Conservation (phyloP, 2,113 vertebrate genomes). For the Cinclus mexicanus region DNA sequence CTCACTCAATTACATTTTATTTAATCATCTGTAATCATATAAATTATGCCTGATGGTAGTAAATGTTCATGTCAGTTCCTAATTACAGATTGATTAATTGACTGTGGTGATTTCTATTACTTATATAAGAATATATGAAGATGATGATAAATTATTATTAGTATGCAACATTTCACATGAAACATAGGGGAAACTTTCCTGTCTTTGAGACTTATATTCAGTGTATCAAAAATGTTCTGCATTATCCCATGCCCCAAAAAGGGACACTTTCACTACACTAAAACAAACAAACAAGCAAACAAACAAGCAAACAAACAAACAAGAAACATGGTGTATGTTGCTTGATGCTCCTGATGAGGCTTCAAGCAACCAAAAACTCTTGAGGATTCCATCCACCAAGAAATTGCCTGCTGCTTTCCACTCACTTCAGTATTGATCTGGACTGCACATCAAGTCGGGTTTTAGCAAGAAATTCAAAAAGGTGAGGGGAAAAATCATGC, state of each 20-base stretch:
- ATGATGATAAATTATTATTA: conserved; percentile 71
- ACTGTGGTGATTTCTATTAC: conserved; percentile 71
- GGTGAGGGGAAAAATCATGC: background rate
- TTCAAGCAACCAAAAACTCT: background rate
- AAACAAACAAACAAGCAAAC: background rate
- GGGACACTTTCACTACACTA: background rate
- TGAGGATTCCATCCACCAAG: background rate
- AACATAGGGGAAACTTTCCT: conserved; percentile 20
- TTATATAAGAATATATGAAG: conserved; percentile 76
- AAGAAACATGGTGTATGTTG: background rate
- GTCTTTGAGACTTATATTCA: background rate
- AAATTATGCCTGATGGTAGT: conserved; percentile 85
- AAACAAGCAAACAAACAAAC: background rate
- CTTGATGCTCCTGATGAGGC: background rate
- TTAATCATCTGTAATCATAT: conserved; percentile 86
- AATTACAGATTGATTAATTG: conserved; percentile 85
- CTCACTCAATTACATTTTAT: conserved; percentile 84
- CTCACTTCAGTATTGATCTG: background rate
- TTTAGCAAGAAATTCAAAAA: background rate
- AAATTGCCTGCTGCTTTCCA: background rate
- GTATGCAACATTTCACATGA: background rate
- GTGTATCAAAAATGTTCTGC: background rate
- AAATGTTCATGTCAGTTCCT: conserved; percentile 80
- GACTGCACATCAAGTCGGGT: background rate
- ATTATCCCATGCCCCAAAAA: background rate